Conservation (phyloP, 2,113 vertebrate genomes). For the Isichthys henryi region DNA sequence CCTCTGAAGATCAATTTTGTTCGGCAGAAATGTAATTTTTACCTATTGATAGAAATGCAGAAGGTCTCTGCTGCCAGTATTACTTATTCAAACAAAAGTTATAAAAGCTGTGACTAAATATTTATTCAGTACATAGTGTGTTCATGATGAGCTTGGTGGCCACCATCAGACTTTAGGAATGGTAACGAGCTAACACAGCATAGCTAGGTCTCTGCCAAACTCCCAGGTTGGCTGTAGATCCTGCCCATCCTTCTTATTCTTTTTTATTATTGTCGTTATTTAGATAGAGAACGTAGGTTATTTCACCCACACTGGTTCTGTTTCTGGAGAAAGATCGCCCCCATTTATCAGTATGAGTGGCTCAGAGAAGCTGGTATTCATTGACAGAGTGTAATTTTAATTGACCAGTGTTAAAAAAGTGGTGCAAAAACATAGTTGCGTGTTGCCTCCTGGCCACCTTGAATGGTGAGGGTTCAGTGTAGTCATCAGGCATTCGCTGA, state of each 20-base stretch:
- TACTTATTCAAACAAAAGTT: neutral
- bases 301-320: neutral
- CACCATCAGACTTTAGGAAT: neutral
- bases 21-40: neutral
- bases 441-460: neutral
- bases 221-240: neutral
- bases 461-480: neutral
- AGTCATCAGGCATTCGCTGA: neutral
- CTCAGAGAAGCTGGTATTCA: neutral
- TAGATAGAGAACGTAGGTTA: neutral
- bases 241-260: neutral
- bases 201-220: neutral
- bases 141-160: neutral
- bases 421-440: neutral
- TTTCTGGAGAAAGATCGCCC: neutral
- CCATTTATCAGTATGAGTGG: neutral
- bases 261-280: neutral
- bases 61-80: neutral
- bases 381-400: neutral
- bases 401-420: neutral
- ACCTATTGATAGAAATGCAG: neutral
- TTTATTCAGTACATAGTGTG: neutral
- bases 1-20: neutral
- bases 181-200: neutral
- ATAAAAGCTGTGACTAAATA: neutral